Base-by-base conservation (phyloP, 2,113 vertebrate species). In the Callithrix jacchus region DNA sequence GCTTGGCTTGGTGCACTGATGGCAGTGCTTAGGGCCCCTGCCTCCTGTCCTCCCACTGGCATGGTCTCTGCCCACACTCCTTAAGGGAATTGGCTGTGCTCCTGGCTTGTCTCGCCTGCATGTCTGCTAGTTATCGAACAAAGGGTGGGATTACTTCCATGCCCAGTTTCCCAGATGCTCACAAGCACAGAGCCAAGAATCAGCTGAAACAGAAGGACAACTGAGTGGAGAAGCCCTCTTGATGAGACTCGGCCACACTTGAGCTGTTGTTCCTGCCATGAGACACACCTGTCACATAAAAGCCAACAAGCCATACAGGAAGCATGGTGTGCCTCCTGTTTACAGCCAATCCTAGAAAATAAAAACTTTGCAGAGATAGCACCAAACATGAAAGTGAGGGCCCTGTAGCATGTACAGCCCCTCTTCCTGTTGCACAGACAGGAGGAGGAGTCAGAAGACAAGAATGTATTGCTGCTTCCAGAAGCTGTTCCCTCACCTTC, bases 71-170 rank as follows among this genome's bases (percentile, higher is more conserved):
- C 42, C 80, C 95, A 93, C 82, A 23, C 42, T 95, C 97, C 88
- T 83, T 97, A 96, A 98, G 97, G 97, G 94, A 98, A 89, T 0
- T 98, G 98, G 98, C 97, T 79, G 87, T 0, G 0, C 7, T 87
- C 71, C 30, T 98, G 97, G 94, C 97, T 95, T 94, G 87, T 87
- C 16, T 97, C 17, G 54, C 95, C 93, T 92, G 93, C 80, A 89
- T 87, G 81, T 93, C 97, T 94, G 56, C 81, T 95, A 97, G 86
- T 93, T 95, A 74, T 95, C 40, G 49, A 97, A 93, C 93, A 84
- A 96, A 42, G 91, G 30, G 30, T 66, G 37, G 87, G 81, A 77
- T 93, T 74, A 71, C 64, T n/a, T 83, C 89, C n/a, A 70, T 89
- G 88, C 95, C 79, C 89, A 12, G 70, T 77, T 93, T 90, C 77